Conservation (phyloP, 2,113 vertebrate species). For the Platichthys stellatus region DNA sequence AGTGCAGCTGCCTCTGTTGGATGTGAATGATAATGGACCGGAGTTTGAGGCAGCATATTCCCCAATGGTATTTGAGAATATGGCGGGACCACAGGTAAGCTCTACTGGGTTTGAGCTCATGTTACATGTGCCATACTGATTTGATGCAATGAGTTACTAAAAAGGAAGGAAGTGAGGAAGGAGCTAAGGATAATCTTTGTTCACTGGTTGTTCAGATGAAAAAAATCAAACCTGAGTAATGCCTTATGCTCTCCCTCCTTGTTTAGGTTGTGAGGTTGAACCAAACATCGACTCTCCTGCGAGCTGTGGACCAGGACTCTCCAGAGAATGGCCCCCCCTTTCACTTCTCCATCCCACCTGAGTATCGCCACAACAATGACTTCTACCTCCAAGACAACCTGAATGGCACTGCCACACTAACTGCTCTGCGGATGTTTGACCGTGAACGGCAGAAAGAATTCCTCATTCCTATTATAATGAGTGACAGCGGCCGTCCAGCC, state of each 20-base stretch:
- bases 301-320: conserved; percentile 83
- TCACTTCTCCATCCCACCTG: conserved; percentile 79
- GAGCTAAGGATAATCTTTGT: neutral
- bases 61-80: conserved; percentile 89
- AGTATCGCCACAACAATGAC: conserved; percentile 83
- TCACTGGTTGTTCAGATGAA: neutral
- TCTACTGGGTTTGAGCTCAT: neutral
- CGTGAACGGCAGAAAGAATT: conserved; percentile 89
- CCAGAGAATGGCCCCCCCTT: conserved; percentile 88
- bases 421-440: conserved; percentile 87
- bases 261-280: conserved; percentile 84
- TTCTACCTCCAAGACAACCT: conserved; percentile 89
- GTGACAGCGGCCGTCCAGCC: conserved; percentile 86
- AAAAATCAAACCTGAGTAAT: accelerated
- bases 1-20: conserved; percentile 85
- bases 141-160: neutral
- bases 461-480: conserved; percentile 86
- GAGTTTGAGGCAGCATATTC: conserved; percentile 85
- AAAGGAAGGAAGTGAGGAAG: neutral
- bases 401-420: conserved; percentile 87
- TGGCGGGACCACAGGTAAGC: conserved; percentile 72
- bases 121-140: neutral
- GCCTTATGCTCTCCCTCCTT: conserved; percentile 8
- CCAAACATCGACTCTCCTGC: conserved; percentile 84
- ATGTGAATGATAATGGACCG: conserved; percentile 91